These are phyloP conservation scores for Mormyrus lacerda DNA, from an alignment of 2,113 vertebrate species.

Conservation along the genomic window DNA sequence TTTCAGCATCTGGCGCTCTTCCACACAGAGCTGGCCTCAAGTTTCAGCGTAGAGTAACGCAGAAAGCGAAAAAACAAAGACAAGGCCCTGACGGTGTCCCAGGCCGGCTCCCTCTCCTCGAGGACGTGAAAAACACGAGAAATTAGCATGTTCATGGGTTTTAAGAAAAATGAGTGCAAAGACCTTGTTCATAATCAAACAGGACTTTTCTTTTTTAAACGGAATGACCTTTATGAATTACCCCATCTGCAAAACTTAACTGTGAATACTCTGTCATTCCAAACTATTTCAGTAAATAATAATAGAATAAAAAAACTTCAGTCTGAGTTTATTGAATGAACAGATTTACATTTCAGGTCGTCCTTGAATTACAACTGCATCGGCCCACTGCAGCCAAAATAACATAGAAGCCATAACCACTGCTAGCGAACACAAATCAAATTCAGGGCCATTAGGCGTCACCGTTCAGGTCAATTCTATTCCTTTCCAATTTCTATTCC, in stretches of 20 bases:
- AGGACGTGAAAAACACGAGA: not conserved
- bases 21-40: not conserved
- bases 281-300: not conserved
- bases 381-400: not conserved
- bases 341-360: not conserved
- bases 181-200: not conserved
- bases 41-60: not conserved
- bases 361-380: not conserved
- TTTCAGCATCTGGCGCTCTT: not conserved
- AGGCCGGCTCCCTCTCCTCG: not conserved
- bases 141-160: not conserved
- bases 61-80: not conserved
- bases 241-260: not conserved
- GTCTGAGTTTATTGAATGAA: not conserved
- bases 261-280: not conserved
- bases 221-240: not conserved
- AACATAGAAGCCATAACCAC: not conserved
- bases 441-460: not conserved
- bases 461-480: not conserved
- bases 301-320: not conserved
- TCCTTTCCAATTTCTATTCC: not conserved
- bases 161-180: not conserved
- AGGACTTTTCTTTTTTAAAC: not conserved
- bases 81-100: not conserved
- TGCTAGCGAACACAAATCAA: not conserved